Evolutionary conservation across 2,797 vertebrate species (phyloP), one percentile per base, ranked within the genome.

Genomic region (Psittacula echo): DNA sequence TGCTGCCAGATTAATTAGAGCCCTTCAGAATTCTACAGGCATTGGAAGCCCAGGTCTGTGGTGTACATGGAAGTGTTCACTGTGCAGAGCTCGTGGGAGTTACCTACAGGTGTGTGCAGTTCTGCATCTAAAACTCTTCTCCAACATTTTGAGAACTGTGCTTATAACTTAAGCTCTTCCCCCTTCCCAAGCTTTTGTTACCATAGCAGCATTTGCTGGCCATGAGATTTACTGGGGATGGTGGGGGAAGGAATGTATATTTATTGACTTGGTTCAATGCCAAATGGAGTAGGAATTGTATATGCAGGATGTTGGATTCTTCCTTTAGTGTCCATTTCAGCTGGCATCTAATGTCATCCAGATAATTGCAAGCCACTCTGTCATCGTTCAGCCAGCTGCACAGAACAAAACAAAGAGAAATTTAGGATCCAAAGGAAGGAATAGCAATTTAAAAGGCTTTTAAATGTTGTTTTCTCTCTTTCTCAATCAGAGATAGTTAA

Each of bases 241-340:
- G 30, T 71, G 56, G 67, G 47, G 54, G 51, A 91, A 88, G 89
- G 67, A 84, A 90, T 85, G 92, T 95, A 72, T 98, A 78, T 97
- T 97, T 97, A 96, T 95, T 92, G 95, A 90, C 83, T 97, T 98
- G 97, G 95, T 97, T 85, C 75, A n/a, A 14, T 96, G 97, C 98
- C 97, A 98, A 96, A 96, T 90, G 82, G 84, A 96, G 94, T 94
- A 96, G 95, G 97, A 97, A 98, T 97, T 97, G 96, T 66, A 96
- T 96, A 97, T 97, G 95, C 97, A 98, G 95, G 89, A 96, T 95
- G 87, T 93, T 96, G 89, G 92, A 64, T 94, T 96, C 94, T 97
- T 97, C 96, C 93, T 97, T 97, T 97, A 98, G 98, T 97, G 98
- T 98, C 98, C 98, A 97, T 98, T 98, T 98, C 98, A 98, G 95